Percentiles rank a stretch among this genome's conserved stretches.
Evolutionary conservation across 2,888 invertebrate species (phyloP).

Genomic region (Allygus modestus): DNA sequence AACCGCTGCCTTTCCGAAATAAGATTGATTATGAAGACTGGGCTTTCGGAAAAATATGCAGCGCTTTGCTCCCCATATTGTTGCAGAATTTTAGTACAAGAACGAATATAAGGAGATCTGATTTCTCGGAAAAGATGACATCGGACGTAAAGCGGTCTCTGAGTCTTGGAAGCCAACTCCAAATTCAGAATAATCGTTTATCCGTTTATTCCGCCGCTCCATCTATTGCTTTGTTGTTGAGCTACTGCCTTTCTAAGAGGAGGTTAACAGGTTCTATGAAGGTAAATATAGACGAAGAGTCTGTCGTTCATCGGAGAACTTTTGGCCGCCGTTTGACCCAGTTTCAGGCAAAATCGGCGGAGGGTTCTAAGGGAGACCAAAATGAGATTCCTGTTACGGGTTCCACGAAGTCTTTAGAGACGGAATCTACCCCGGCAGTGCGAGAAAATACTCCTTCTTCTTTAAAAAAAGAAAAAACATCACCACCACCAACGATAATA

Average conservation of each 20-base stretch:
- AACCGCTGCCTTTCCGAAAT: conserved; percentile 40
- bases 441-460: neutral
- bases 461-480: neutral
- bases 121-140: neutral
- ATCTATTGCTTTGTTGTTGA: neutral
- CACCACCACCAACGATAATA: neutral
- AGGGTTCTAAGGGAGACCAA: neutral
- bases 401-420: neutral
- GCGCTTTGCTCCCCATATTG: conserved; percentile 6
- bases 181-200: neutral
- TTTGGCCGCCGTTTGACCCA: neutral
- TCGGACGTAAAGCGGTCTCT: neutral
- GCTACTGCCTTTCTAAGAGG: neutral
- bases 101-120: neutral
- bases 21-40: neutral
- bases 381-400: neutral
- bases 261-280: neutral
- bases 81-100: too few species aligned
- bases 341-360: neutral
- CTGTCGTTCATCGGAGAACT: neutral
- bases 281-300: neutral
- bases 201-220: neutral
- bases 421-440: neutral
- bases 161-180: neutral
- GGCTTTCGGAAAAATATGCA: conserved; percentile 34